These are phyloP conservation scores for Lasioglossum vierecki DNA, from an alignment of 2,888 invertebrate genomes.

Conservation along the genomic window DNA sequence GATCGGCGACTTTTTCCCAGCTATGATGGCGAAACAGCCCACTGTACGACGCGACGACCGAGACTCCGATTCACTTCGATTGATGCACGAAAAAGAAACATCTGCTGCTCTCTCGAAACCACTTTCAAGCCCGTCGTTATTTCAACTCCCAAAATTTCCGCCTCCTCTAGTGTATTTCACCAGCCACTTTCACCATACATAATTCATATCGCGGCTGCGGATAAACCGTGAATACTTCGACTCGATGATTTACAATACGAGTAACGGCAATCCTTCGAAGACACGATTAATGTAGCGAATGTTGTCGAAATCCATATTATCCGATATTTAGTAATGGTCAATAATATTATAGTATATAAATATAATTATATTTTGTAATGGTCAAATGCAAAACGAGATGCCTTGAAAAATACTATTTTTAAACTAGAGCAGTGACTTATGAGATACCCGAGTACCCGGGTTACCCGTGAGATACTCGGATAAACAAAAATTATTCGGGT, in stretches of 20 bases:
- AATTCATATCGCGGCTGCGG: conserved; percentile 56
- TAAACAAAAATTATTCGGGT: too few species aligned
- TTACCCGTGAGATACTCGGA: too few species aligned
- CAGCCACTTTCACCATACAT: conserved; percentile 66
- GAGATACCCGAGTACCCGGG: too few species aligned
- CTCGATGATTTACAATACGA: conserved; percentile 24
- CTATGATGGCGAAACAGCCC: background rate
- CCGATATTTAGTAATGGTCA: background rate
- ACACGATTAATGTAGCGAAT: background rate
- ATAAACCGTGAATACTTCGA: conserved; percentile 50
- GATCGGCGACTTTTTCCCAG: background rate
- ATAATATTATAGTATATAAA: too few species aligned
- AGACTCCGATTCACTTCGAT: too few species aligned
- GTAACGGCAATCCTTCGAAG: background rate
- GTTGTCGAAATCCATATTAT: background rate
- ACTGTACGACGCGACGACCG: too few species aligned
- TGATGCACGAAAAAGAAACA: too few species aligned
- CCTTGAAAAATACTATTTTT: too few species aligned
- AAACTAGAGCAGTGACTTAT: too few species aligned
- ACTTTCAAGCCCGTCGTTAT: conserved; percentile 55
- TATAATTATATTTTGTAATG: too few species aligned
- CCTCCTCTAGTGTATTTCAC: conserved; percentile 27
- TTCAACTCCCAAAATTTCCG: conserved; percentile 49
- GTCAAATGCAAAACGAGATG: too few species aligned
- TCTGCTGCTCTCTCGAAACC: background rate